Percentiles rank a stretch among this genome's conserved stretches.
Conservation (phyloP, 1,140 invertebrate genomes). For the Battus philenor region DNA sequence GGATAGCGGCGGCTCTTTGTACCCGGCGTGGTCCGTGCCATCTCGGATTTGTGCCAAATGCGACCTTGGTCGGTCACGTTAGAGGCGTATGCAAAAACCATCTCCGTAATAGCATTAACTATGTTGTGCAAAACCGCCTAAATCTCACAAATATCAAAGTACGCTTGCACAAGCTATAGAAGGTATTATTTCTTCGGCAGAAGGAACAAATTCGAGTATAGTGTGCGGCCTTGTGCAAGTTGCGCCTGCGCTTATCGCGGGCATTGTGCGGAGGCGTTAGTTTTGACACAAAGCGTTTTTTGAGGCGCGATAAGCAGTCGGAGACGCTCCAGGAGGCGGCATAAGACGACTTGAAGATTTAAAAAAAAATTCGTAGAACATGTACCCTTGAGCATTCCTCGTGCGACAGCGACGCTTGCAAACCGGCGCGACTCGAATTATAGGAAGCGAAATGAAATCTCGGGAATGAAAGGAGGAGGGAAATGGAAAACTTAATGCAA, state of each 20-base stretch:
- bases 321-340: neutral
- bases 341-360: too few relatives aligned
- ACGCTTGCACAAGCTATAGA: neutral
- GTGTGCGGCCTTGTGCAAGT: too few relatives aligned
- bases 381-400: too few relatives aligned
- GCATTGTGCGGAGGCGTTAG: conserved; percentile 7
- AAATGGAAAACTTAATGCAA: conserved; percentile 62
- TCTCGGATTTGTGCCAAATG: too few relatives aligned
- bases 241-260: neutral
- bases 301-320: conserved; percentile 4
- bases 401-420: too few relatives aligned
- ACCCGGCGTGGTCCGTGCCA: too few relatives aligned
- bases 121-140: conserved; percentile 8
- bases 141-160: neutral
- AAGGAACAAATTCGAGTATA: neutral
- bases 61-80: too few relatives aligned
- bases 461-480: conserved; percentile 23
- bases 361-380: too few relatives aligned
- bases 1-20: too few relatives aligned
- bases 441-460: conserved; percentile 32
- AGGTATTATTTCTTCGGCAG: neutral
- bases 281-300: conserved; percentile 12
- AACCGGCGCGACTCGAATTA: too few relatives aligned
- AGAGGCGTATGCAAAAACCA: too few relatives aligned
- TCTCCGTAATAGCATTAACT: too few relatives aligned